phyloP scores from a whole-genome alignment of 2,797 vertebrate genomes.

The Coluber constrictor region DNA sequence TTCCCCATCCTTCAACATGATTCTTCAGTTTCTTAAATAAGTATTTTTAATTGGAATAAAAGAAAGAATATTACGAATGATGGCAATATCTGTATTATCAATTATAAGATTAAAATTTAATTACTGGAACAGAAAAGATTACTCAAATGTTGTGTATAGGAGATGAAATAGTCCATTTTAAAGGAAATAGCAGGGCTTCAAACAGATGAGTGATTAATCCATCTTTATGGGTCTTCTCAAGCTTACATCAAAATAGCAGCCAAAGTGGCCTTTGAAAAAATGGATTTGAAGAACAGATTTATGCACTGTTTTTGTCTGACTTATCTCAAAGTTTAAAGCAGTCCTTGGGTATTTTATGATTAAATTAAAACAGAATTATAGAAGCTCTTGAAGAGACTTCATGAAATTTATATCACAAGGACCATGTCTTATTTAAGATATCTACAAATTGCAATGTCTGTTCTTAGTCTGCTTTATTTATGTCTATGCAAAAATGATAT shows the following conservation, averaged over 20 bases:
- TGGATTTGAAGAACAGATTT: not conserved
- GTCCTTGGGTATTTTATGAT: not conserved
- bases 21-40: not conserved
- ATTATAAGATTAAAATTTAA: constrained; percentile 1
- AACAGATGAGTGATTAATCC: not conserved
- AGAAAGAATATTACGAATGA: not conserved
- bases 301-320: not conserved
- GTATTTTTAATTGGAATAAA: not conserved
- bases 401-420: not conserved
- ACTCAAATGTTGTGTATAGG: not conserved
- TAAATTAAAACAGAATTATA: constrained; percentile 3
- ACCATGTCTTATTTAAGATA: not conserved
- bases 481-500: not conserved
- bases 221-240: not conserved
- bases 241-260: not conserved
- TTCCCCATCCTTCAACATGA: not conserved
- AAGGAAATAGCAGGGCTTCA: not conserved
- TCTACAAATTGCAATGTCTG: not conserved
- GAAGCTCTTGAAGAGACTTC: not conserved
- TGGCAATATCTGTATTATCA: not conserved
- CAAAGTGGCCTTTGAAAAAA: not conserved
- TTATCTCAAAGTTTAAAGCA: constrained; percentile 4
- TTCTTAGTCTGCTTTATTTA: not conserved
- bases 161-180: not conserved
- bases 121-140: not conserved